phyloP scores from a whole-genome alignment of 2,113 vertebrate genomes.

The Crotalus viridis region DNA sequence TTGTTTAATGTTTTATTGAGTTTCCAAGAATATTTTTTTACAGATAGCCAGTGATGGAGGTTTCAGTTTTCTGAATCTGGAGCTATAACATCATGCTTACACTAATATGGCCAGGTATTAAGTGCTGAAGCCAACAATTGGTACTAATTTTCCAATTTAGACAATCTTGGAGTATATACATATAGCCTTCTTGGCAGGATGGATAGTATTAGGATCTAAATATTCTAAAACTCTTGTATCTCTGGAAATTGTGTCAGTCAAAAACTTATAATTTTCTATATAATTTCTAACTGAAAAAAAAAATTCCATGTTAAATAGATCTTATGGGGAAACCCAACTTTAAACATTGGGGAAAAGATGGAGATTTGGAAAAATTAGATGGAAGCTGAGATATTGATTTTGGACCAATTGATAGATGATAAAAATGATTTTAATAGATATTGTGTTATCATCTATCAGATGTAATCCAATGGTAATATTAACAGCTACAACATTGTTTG shows the following conservation, averaged over 20 bases:
- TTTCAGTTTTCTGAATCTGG: too few relatives aligned
- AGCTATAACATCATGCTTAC: too few relatives aligned
- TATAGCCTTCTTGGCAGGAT: not conserved
- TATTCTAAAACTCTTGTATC: not conserved
- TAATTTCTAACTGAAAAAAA: not conserved
- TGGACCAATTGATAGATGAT: not conserved
- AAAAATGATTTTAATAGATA: not conserved
- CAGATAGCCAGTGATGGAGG: too few relatives aligned
- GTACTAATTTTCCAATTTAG: not conserved
- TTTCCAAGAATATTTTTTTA: too few relatives aligned
- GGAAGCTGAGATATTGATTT: not conserved
- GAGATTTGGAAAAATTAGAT: not conserved
- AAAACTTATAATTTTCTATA: not conserved
- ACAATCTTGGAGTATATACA: not conserved
- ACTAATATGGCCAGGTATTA: too few relatives aligned
- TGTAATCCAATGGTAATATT: not conserved
- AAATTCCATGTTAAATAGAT: not conserved
- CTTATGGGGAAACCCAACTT: not conserved
- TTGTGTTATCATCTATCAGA: not conserved
- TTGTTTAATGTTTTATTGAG: too few relatives aligned
- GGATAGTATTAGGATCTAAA: not conserved
- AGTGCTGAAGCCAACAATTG: too few relatives aligned
- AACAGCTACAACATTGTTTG: not conserved
- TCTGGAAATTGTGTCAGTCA: not conserved
- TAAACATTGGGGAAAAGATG: not conserved